Percentiles rank a stretch among this genome's conserved stretches.
These are phyloP conservation scores for Dolichallabes microphthalmus DNA, from an alignment of 2,113 vertebrate species.

Conservation along the genomic window DNA sequence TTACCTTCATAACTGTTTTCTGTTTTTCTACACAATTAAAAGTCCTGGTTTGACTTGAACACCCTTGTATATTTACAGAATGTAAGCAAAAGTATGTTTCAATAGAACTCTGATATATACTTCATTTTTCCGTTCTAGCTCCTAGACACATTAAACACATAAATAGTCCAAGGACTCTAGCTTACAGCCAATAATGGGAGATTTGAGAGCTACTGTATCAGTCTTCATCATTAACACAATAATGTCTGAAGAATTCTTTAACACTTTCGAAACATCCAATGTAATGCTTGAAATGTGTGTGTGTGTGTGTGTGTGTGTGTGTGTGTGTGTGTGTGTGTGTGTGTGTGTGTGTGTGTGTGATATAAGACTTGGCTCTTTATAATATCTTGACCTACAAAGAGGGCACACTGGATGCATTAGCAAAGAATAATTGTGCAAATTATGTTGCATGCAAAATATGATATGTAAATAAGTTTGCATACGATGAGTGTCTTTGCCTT, in stretches of 20 bases:
- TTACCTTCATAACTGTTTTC: too few species aligned
- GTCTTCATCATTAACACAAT: not conserved
- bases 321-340: not conserved
- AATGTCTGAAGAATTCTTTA: not conserved
- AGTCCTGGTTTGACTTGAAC: too few species aligned
- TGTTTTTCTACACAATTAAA: too few species aligned
- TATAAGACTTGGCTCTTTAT: not conserved
- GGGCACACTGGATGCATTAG: not conserved
- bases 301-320: not conserved
- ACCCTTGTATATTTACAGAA: not conserved
- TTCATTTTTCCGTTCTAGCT: not conserved
- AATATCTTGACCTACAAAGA: not conserved
- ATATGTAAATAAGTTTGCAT: not conserved
- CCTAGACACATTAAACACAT: not conserved
- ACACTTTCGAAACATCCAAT: not conserved
- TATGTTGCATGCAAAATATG: not conserved
- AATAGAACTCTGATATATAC: not conserved
- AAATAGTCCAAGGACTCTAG: not conserved
- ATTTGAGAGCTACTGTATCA: not conserved
- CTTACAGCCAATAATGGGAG: not conserved
- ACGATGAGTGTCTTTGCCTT: slow-evolving; percentile 1
- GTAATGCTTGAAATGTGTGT: not conserved
- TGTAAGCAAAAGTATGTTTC: not conserved
- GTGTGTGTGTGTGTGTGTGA: not conserved
- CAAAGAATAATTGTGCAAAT: not conserved